Evolutionary conservation across 35 echinoderm and acorn worm genomes (phyloP), one percentile per base, ranked within the genome.

Genomic region (Antedon bifida): DNA sequence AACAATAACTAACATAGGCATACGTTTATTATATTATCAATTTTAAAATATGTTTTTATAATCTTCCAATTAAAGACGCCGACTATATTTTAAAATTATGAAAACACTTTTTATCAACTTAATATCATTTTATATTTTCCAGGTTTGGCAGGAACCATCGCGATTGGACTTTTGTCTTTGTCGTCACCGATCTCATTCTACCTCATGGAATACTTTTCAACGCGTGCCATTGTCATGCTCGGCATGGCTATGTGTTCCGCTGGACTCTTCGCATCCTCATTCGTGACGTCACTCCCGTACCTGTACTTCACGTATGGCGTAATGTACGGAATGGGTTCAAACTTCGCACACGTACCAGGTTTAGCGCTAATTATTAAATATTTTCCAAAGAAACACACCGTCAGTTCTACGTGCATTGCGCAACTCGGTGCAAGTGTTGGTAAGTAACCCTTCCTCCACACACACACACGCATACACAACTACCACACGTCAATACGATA

Each of bases 231-330:
- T 0, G 36, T 35, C 73, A n/a, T 46, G 36, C 13, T 89, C 0
- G 87, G 87, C 2, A 32, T 89, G 31, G 21, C 79, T 17, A 35
- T 77, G 30, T 89, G 74, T 32, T 39, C 81, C 34, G 38, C 36
- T 42, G 81, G 81, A 21, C 34, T 89, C 3, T 38, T 89, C 30
- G 26, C 76, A 8, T 89, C 87, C 0, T 89, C 87, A 3, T 83
- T 89, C 5, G 75, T 73, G 21, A 77, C 87, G 0, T 82, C 83
- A 45, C 87, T 89, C 74, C 83, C 83, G 38, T 78, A 77, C 29
- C 81, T 89, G 35, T 89, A 83, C 87, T 84, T 89, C 81, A 89
- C 87, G 7, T 89, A 83, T 32, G 81, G 87, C 81, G 16, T 78
- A 0, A 31, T 89, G 73, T 89, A 89, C 81, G 87, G 87, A 19